A percentile compares a stretch with the other conserved stretches of the same genome.
Conservation (phyloP, 2,888 invertebrate species). For the Microplitis deprimator region DNA sequence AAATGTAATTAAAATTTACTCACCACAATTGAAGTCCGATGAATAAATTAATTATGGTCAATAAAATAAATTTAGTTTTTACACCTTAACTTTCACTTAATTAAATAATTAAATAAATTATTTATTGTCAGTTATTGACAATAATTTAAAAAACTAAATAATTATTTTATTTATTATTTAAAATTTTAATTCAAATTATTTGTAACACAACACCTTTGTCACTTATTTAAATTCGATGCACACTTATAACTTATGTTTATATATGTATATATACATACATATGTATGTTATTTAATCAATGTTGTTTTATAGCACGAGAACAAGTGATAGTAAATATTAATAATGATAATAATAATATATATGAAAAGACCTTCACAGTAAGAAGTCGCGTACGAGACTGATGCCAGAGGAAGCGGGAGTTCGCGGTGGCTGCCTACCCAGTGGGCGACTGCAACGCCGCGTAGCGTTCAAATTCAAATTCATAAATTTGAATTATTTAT, state of each 20-base stretch:
- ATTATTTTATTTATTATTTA: too few species aligned
- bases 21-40: not conserved
- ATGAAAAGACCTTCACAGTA: conserved; percentile 51
- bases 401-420: conserved; percentile 9
- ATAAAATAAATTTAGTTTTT: not conserved
- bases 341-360: conserved; percentile 6
- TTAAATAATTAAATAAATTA: not conserved
- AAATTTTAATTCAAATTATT: not conserved
- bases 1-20: not conserved
- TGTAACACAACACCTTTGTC: conserved; percentile 1
- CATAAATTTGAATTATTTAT: not conserved
- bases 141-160: too few species aligned
- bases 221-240: not conserved
- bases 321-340: conserved; percentile 11
- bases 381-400: conserved; percentile 65
- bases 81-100: not conserved
- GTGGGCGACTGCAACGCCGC: conserved; percentile 50
- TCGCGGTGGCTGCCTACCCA: not conserved
- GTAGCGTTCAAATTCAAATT: not conserved
- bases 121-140: too few species aligned
- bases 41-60: not conserved
- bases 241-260: not conserved
- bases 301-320: not conserved
- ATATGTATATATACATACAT: not conserved
- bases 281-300: not conserved